Evolutionary conservation across 1,140 invertebrate genomes (phyloP), one percentile per base, ranked within the genome.

Genomic region (Zaprionus ghesquierei): DNA sequence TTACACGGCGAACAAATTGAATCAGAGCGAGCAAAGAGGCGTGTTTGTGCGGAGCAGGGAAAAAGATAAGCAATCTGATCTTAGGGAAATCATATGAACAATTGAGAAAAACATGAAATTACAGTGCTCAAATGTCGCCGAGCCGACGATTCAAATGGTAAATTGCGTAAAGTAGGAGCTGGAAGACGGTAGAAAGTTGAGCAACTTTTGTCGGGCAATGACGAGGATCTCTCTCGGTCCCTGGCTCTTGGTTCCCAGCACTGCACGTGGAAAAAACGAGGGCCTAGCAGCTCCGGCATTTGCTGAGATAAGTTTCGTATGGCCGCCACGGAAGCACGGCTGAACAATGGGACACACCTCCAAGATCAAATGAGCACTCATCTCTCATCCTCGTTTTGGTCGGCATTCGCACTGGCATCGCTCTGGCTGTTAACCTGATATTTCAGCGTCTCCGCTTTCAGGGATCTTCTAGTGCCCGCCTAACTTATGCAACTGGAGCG

Each of bases 31-130:
- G 54, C 10, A 35, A n/a, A 33, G 20, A 31, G 22, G 20, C 10
- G 12, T 23, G 15, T 15, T 10, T 31, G n/a, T 49, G 20, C 33
- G 60, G 49, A 35, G 13, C 22, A 59, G 61, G 33, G 20, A 63
- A 69, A 73, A 12, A 87, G 84, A 84, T 84, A 89, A 71, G 84
- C 79, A 87, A 89, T 89, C 84, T 89, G 79, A 89, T 89, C 84
- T 89, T 75, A n/a, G 35, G 77, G 84, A 89, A 87, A 89, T 89
- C 84, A 89, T 72, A 59, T 82, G 84, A 89, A 89, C 84, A 77
- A 84, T 89, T 74, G 49, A 64, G 50, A 31, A 69, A 89, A 89
- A 89, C 84, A 89, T 84, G 73, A 89, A 89, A 89, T 89, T 89
- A 84, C 89, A 89, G 84, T 84, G 77, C 79, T 89, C 84, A 60